These are phyloP conservation scores for Lycocerus yunnanus DNA, from an alignment of 2,888 invertebrate species.

Conservation along the genomic window DNA sequence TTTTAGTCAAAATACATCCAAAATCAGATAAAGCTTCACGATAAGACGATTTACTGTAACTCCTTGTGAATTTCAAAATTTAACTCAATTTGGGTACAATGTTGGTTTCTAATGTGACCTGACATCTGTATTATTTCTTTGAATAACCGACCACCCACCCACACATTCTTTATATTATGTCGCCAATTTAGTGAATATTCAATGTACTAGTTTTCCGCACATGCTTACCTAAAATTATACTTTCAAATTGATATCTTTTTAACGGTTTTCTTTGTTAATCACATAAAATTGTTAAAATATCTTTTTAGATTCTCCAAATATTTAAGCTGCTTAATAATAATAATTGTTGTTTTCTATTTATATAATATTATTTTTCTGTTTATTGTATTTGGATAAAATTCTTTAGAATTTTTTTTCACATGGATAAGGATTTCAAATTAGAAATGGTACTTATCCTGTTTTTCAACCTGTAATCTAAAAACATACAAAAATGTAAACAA, in stretches of 20 bases:
- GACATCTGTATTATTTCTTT: slow-evolving; percentile 36
- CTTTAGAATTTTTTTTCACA: neutral
- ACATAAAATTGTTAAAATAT: neutral
- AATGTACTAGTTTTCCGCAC: neutral
- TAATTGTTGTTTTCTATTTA: neutral
- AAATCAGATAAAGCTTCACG: slow-evolving; percentile 29
- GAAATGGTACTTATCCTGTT: neutral
- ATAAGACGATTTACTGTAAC: slow-evolving; percentile 37
- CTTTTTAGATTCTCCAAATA: neutral
- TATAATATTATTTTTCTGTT: neutral
- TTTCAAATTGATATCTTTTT: neutral
- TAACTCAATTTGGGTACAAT: slow-evolving; percentile 33
- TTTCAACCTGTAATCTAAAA: neutral
- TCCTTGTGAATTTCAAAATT: slow-evolving; percentile 23
- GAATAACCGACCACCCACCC: slow-evolving; percentile 34
- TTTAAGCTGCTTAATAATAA: no score
- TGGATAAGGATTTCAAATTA: neutral
- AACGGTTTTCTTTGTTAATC: neutral
- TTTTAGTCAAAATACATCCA: slow-evolving; percentile 37
- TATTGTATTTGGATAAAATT: no score
- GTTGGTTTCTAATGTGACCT: slow-evolving; percentile 36
- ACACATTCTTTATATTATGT: neutral
- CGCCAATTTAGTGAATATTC: neutral
- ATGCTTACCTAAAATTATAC: neutral
- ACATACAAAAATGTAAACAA: neutral